Conservation (phyloP, 1,140 invertebrate species). For the Drosophila rhopaloa region DNA sequence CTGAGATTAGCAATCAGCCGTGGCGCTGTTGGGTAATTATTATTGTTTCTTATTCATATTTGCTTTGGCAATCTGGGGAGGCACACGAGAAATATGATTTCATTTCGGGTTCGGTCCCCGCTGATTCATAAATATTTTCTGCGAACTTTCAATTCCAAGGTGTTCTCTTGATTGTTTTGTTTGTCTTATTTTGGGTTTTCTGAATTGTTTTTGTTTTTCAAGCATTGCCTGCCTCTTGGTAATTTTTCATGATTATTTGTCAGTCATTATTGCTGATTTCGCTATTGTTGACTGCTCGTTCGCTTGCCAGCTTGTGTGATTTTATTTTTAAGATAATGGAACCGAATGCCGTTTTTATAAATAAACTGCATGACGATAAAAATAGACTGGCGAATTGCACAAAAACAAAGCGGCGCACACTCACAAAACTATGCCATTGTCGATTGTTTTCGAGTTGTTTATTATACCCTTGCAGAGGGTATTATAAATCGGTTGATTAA, state of each 20-base stretch:
- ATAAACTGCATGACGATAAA: slow-evolving; percentile 77
- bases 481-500: too few relatives aligned
- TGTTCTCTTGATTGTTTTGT: slow-evolving; percentile 58
- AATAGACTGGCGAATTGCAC: slow-evolving; percentile 61
- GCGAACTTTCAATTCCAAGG: slow-evolving; percentile 60
- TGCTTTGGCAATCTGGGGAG: slow-evolving; percentile 10
- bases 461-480: not conserved
- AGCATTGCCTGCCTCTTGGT: slow-evolving; percentile 55
- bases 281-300: slow-evolving; percentile 43
- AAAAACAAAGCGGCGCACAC: slow-evolving; percentile 45
- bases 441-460: slow-evolving; percentile 43
- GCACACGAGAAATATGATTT: slow-evolving; percentile 13
- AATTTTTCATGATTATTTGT: slow-evolving; percentile 73
- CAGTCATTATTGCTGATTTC: slow-evolving; percentile 56
- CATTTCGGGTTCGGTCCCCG: slow-evolving; percentile 17
- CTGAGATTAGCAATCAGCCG: slow-evolving; percentile 39
- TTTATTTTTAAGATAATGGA: slow-evolving; percentile 66
- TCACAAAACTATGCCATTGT: slow-evolving; percentile 60
- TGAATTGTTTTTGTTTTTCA: slow-evolving; percentile 30
- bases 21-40: slow-evolving; percentile 19
- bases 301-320: slow-evolving; percentile 39
- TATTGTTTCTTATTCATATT: slow-evolving; percentile 31
- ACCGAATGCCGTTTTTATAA: slow-evolving; percentile 73
- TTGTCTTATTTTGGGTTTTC: slow-evolving; percentile 36
- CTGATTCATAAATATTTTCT: slow-evolving; percentile 61